A percentile compares a stretch with the other conserved stretches of the same genome.
phyloP scores from a whole-genome alignment of 2,888 invertebrate genomes.

The Chrysina gloriosa region DNA sequence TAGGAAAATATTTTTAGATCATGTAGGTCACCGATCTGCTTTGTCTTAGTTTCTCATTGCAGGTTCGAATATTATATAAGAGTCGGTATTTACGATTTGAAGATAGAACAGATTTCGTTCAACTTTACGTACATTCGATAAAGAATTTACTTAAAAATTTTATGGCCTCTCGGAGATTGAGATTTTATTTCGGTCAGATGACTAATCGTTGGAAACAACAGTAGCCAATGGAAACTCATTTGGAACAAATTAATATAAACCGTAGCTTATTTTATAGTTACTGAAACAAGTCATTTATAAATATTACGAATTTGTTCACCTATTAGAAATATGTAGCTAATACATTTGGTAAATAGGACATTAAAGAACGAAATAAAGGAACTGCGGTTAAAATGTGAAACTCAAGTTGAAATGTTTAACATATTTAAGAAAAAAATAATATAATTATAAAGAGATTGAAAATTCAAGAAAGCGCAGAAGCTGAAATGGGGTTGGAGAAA shows the following conservation, averaged over 20 bases:
- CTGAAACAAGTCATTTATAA: conserved; percentile 15
- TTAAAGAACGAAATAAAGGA: too few species aligned
- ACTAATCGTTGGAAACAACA: conserved; percentile 18
- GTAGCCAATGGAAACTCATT: conserved; percentile 16
- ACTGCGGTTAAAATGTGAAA: too few species aligned
- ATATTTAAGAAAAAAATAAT: too few species aligned
- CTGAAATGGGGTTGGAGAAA: too few species aligned
- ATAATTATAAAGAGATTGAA: too few species aligned
- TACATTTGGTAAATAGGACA: too few species aligned
- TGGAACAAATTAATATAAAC: conserved; percentile 23
- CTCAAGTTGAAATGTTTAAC: too few species aligned
- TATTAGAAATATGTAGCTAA: conserved; percentile 1
- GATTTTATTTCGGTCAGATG: conserved; percentile 18
- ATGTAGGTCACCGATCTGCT: too few species aligned
- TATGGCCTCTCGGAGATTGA: conserved; percentile 7
- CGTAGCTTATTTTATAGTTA: conserved; percentile 9
- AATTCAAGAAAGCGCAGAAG: too few species aligned
- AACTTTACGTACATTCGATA: conserved; percentile 8
- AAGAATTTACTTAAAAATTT: conserved; percentile 11
- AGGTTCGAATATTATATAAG: too few species aligned
- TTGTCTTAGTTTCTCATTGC: too few species aligned
- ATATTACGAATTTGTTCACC: background rate
- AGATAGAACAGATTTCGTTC: conserved; percentile 12
- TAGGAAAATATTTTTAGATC: too few species aligned
- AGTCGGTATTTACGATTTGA: background rate